Percentiles rank a stretch among this genome's conserved stretches.
phyloP scores from a whole-genome alignment of 2,113 vertebrate species.

The Tor tambroides region DNA sequence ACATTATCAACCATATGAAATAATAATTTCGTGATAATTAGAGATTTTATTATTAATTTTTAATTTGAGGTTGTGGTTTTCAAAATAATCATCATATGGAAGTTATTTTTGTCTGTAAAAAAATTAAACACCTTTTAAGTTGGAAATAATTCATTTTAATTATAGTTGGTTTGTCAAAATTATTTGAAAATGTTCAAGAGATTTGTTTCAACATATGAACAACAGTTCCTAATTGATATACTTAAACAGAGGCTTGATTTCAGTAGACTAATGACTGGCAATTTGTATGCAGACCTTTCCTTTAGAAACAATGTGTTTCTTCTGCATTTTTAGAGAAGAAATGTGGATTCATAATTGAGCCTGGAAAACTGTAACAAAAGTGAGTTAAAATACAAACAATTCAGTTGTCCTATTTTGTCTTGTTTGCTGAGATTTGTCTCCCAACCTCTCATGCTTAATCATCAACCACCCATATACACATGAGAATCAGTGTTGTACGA shows the following conservation, averaged over 20 bases:
- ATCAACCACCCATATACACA: constrained; percentile 1
- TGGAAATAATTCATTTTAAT: background rate
- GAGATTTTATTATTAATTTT: background rate
- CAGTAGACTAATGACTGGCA: background rate
- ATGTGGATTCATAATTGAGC: background rate
- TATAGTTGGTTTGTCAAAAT: background rate
- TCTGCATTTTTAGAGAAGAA: background rate
- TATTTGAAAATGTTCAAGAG: background rate
- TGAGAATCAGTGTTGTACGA: constrained; percentile 56
- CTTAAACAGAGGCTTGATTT: background rate
- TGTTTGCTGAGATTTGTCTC: constrained; percentile 13
- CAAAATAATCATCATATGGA: background rate
- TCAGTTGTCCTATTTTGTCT: background rate
- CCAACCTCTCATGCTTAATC: constrained; percentile 1
- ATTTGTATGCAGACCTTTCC: background rate
- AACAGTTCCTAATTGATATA: background rate
- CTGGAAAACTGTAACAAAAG: background rate
- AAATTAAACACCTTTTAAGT: background rate
- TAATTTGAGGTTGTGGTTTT: background rate
- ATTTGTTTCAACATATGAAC: background rate
- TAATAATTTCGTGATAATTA: background rate
- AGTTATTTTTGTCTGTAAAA: background rate
- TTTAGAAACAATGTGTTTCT: background rate
- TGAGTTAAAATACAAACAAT: background rate
- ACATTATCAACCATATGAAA: background rate